These are phyloP conservation scores for Exocentrus adspersus DNA, from an alignment of 2,888 invertebrate species.

Conservation along the genomic window DNA sequence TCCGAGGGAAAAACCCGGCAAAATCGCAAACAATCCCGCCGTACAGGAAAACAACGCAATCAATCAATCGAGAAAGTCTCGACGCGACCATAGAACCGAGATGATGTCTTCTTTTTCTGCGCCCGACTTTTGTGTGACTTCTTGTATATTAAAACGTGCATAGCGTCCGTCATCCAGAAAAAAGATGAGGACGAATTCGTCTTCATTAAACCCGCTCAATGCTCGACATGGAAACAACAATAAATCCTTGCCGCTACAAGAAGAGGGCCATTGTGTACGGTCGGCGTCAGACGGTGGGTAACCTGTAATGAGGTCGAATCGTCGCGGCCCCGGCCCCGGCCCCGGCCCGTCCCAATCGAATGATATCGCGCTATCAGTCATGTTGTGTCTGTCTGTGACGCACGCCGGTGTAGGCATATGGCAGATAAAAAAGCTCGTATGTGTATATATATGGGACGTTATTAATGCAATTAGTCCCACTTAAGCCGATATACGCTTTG, in stretches of 20 bases:
- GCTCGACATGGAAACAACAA: neutral
- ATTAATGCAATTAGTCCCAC: too few relatives aligned
- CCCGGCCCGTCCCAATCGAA: slow-evolving; percentile 30
- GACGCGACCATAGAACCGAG: too few relatives aligned
- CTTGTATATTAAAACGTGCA: too few relatives aligned
- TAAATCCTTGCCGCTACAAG: neutral
- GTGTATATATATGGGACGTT: neutral
- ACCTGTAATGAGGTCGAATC: slow-evolving; percentile 52
- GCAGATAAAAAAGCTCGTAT: neutral
- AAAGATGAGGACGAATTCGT: neutral
- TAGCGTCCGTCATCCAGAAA: neutral
- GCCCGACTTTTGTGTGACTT: too few relatives aligned
- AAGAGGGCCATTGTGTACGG: neutral
- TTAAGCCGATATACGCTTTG: too few relatives aligned
- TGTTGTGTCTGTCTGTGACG: slow-evolving; percentile 28
- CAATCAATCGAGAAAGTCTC: too few relatives aligned
- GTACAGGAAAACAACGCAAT: too few relatives aligned
- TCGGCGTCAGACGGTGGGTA: slow-evolving; percentile 48
- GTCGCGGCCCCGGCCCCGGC: too few relatives aligned
- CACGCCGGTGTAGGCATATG: slow-evolving; percentile 10
- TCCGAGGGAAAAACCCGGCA: too few relatives aligned
- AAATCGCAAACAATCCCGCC: too few relatives aligned
- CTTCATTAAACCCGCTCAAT: slow-evolving; percentile 1
- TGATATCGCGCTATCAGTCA: slow-evolving; percentile 37
- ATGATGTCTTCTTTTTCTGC: neutral